phyloP scores from a whole-genome alignment of 2,888 invertebrate species.

The Ctenicera cuprea region DNA sequence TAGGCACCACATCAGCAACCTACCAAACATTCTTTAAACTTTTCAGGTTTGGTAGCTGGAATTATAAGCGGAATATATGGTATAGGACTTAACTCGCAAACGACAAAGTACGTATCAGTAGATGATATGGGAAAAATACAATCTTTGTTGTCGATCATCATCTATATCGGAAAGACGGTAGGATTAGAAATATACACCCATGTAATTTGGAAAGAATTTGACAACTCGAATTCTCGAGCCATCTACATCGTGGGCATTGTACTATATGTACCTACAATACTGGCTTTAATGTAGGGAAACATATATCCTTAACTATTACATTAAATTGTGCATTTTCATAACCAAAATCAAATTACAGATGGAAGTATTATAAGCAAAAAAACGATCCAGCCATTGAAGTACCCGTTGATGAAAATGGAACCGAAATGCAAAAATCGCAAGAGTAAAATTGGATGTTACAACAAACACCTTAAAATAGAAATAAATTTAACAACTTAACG shows the following conservation, averaged over 20 bases:
- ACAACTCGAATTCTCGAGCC: conserved; percentile 74
- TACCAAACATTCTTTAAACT: no score
- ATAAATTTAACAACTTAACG: no score
- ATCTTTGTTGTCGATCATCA: conserved; percentile 78
- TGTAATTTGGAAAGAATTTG: conserved; percentile 74
- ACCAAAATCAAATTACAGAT: no score
- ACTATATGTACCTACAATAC: conserved; percentile 64
- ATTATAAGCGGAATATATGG: conserved; percentile 67
- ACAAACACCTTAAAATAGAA: no score
- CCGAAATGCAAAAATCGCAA: no score
- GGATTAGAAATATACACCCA: conserved; percentile 76
- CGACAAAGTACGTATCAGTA: conserved; percentile 69
- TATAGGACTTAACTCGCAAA: conserved; percentile 68
- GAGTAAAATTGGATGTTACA: no score
- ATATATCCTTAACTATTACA: no score
- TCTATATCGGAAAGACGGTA: conserved; percentile 76
- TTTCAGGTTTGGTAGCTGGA: conserved; percentile 68
- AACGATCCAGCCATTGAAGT: background rate
- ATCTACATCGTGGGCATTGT: conserved; percentile 76
- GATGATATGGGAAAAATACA: conserved; percentile 70
- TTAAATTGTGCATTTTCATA: background rate
- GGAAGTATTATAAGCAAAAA: background rate
- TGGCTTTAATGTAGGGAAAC: background rate
- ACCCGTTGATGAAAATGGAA: no score
- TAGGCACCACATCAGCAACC: no score